A percentile compares a stretch with the other conserved stretches of the same genome.
phyloP scores from a whole-genome alignment of 2,888 invertebrate species.

The Tuberolachnus salignus region DNA sequence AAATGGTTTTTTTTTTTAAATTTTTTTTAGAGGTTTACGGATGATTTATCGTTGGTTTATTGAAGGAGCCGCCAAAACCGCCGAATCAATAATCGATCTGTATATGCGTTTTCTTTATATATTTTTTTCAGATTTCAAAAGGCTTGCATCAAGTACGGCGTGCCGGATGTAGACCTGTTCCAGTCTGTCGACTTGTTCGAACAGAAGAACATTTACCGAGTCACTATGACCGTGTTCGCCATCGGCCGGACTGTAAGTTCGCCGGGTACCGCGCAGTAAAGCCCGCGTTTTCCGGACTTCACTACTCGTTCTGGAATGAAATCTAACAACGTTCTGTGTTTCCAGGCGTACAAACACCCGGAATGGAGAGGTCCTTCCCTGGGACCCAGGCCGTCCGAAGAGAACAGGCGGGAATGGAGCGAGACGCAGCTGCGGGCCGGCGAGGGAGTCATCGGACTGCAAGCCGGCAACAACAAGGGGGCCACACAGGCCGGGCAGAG shows the following conservation, averaged over 20 bases:
- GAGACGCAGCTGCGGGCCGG: slow-evolving; percentile 84
- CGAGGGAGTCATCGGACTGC: slow-evolving; percentile 82
- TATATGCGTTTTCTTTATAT: too few relatives aligned
- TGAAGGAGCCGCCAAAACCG: too few relatives aligned
- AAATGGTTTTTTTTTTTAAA: too few relatives aligned
- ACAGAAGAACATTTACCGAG: slow-evolving; percentile 84
- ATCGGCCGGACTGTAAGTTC: slow-evolving; percentile 79
- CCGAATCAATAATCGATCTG: too few relatives aligned
- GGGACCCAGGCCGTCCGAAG: slow-evolving; percentile 86
- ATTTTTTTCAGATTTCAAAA: slow-evolving; percentile 73
- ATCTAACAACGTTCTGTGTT: too few relatives aligned
- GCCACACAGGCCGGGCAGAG: slow-evolving; percentile 85
- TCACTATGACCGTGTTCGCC: slow-evolving; percentile 85
- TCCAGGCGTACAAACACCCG: slow-evolving; percentile 77
- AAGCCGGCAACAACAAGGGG: slow-evolving; percentile 84
- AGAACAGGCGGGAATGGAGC: slow-evolving; percentile 80
- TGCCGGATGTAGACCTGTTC: slow-evolving; percentile 84
- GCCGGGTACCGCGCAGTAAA: background rate
- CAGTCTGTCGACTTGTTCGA: slow-evolving; percentile 93
- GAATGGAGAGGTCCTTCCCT: slow-evolving; percentile 83
- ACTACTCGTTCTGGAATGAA: too few relatives aligned
- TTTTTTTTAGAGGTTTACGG: too few relatives aligned
- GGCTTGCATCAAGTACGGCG: slow-evolving; percentile 81
- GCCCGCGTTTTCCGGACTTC: too few relatives aligned
- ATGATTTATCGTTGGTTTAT: too few relatives aligned